phyloP scores from a whole-genome alignment of 2,797 vertebrate species.

The Pteropus rufus region DNA sequence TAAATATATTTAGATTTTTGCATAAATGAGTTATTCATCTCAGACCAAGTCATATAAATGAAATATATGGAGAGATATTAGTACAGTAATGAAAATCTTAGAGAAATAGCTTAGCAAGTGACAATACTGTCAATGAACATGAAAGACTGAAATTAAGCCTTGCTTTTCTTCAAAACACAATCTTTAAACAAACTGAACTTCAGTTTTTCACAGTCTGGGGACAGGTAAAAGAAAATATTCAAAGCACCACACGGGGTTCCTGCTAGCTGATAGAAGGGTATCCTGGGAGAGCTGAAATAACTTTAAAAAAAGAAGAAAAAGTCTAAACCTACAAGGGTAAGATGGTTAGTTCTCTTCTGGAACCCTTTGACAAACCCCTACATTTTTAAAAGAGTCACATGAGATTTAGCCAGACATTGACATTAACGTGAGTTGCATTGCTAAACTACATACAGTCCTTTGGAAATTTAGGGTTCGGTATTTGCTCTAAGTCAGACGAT shows the following conservation, averaged over 20 bases:
- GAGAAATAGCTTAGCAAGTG: constrained; percentile 71
- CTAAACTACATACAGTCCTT: constrained; percentile 51
- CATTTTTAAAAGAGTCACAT: constrained; percentile 72
- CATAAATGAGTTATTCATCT: constrained; percentile 63
- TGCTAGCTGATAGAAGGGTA: not conserved
- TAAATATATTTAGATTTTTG: constrained; percentile 44
- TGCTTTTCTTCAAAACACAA: constrained; percentile 64
- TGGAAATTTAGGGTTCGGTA: constrained; percentile 57
- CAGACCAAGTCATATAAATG: constrained; percentile 73
- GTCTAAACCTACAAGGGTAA: constrained; percentile 62
- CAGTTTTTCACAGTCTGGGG: constrained; percentile 13
- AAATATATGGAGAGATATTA: constrained; percentile 72
- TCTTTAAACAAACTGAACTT: not conserved
- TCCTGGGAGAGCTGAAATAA: not conserved
- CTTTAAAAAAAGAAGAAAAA: not conserved
- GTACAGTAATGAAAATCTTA: constrained; percentile 67
- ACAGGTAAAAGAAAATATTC: constrained; percentile 48
- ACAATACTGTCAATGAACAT: constrained; percentile 66
- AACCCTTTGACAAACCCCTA: constrained; percentile 64
- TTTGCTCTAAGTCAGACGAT: constrained; percentile 52
- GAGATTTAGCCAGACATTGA: constrained; percentile 57
- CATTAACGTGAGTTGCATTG: constrained; percentile 47
- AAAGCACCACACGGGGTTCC: not conserved
- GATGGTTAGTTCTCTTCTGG: constrained; percentile 68
- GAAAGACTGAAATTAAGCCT: constrained; percentile 70